These are phyloP conservation scores for Eupithecia subfuscata DNA, from an alignment of 2,888 invertebrate genomes.

Conservation along the genomic window DNA sequence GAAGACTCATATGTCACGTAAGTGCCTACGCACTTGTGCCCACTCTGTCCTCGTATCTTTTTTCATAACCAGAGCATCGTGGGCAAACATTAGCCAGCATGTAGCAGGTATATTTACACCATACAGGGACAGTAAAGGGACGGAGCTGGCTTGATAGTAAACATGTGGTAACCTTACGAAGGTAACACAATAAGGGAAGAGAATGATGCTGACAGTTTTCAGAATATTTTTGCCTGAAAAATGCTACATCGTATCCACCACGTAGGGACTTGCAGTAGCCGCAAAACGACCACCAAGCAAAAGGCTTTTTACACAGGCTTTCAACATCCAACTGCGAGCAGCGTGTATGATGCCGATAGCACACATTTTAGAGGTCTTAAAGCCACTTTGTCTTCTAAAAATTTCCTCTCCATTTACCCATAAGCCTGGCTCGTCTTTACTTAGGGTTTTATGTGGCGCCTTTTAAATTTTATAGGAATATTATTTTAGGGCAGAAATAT, in stretches of 20 bases:
- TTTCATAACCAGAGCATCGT: constrained; percentile 34
- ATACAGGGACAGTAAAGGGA: constrained; percentile 1
- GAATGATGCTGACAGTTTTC: neutral
- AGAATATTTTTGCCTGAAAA: neutral
- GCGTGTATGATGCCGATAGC: constrained; percentile 35
- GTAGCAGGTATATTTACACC: constrained; percentile 13
- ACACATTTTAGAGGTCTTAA: constrained; percentile 37
- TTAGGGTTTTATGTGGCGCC: constrained; percentile 20
- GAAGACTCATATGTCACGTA: constrained; percentile 5
- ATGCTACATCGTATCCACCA: neutral
- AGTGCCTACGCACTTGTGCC: constrained; percentile 13
- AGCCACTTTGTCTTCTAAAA: constrained; percentile 39
- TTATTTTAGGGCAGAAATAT: constrained; percentile 17
- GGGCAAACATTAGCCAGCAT: constrained; percentile 48
- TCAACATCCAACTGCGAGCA: constrained; percentile 52
- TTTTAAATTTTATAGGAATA: constrained; percentile 24
- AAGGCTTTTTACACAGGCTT: constrained; percentile 51
- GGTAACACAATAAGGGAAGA: neutral
- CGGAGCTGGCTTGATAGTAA: constrained; percentile 2
- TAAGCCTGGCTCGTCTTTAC: constrained; percentile 25
- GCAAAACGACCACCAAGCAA: constrained; percentile 51
- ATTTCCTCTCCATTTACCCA: constrained; percentile 26
- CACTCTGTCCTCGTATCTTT: constrained; percentile 27
- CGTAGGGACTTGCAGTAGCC: constrained; percentile 19
- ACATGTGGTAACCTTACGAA: neutral